Percentiles rank a stretch among this genome's conserved stretches.
Evolutionary conservation across 2,888 invertebrate genomes (phyloP).

Genomic region (Orthosia gracilis): DNA sequence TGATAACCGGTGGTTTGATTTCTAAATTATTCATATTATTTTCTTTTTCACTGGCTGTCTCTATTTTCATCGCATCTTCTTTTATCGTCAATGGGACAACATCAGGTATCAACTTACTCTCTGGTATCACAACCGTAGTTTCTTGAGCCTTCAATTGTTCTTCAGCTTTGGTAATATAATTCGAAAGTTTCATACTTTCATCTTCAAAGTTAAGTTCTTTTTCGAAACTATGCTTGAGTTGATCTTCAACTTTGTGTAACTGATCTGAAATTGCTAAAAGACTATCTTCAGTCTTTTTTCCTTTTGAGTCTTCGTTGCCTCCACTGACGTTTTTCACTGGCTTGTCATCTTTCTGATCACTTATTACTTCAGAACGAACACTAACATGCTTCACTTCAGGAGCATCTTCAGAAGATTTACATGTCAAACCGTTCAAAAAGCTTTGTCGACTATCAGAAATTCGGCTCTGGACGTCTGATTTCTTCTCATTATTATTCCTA

Average conservation of each 20-base stretch:
- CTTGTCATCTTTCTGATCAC: slow-evolving; percentile 65
- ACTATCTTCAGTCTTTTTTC: slow-evolving; percentile 88
- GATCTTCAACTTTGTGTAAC: slow-evolving; percentile 87
- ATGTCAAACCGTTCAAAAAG: slow-evolving; percentile 88
- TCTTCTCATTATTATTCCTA: slow-evolving; percentile 84
- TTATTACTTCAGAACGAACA: slow-evolving; percentile 75
- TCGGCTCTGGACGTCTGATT: slow-evolving; percentile 86
- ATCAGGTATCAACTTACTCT: slow-evolving; percentile 78
- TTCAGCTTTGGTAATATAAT: slow-evolving; percentile 75
- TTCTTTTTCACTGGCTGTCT: slow-evolving; percentile 62
- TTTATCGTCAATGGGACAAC: slow-evolving; percentile 75
- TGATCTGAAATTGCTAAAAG: slow-evolving; percentile 88
- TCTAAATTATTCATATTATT: slow-evolving; percentile 58
- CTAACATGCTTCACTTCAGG: slow-evolving; percentile 78
- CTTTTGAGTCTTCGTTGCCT: slow-evolving; percentile 75
- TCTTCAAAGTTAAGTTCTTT: slow-evolving; percentile 85
- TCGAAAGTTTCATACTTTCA: slow-evolving; percentile 79
- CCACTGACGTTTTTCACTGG: slow-evolving; percentile 35
- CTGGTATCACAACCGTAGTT: slow-evolving; percentile 75
- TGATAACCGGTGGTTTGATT: slow-evolving; percentile 70
- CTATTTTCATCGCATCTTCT: slow-evolving; percentile 78
- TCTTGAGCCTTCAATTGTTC: slow-evolving; percentile 79
- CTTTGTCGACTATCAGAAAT: slow-evolving; percentile 88
- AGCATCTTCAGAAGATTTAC: slow-evolving; percentile 75
- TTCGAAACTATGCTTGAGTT: slow-evolving; percentile 87